A percentile compares a stretch with the other conserved stretches of the same genome.
Conservation (phyloP, 2,888 invertebrate genomes). For the Agrotis segetum region DNA sequence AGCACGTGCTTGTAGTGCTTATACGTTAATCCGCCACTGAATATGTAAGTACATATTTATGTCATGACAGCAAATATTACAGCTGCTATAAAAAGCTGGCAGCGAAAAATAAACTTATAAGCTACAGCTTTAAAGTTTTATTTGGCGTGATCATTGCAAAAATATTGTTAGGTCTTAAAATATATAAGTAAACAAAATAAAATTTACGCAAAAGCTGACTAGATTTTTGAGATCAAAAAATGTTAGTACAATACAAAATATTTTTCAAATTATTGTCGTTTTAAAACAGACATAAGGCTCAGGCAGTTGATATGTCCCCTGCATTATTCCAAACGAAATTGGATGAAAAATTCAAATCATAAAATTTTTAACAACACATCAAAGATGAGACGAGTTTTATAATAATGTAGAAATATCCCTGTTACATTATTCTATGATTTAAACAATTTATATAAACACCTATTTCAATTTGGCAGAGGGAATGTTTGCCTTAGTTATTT, state of each 20-base stretch:
- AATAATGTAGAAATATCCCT: slow-evolving; percentile 55
- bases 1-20: too few species aligned
- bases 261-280: slow-evolving; percentile 62
- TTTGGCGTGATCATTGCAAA: slow-evolving; percentile 17
- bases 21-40: too few species aligned
- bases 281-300: slow-evolving; percentile 53
- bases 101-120: background rate
- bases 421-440: slow-evolving; percentile 54
- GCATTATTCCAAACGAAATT: slow-evolving; percentile 49
- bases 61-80: slow-evolving; percentile 2
- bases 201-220: slow-evolving; percentile 56
- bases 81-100: slow-evolving; percentile 5
- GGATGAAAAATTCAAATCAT: slow-evolving; percentile 38
- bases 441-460: slow-evolving; percentile 51
- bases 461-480: slow-evolving; percentile 63
- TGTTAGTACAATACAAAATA: slow-evolving; percentile 29
- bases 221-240: slow-evolving; percentile 61
- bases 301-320: slow-evolving; percentile 65
- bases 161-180: slow-evolving; percentile 15
- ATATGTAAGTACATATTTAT: too few species aligned
- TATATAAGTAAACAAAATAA: slow-evolving; percentile 22
- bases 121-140: slow-evolving; percentile 26
- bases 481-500: slow-evolving; percentile 40
- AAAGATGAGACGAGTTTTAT: slow-evolving; percentile 46
- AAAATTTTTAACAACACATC: slow-evolving; percentile 26